phyloP scores from a whole-genome alignment of 2,797 vertebrate genomes.

The Eospalax fontanierii region DNA sequence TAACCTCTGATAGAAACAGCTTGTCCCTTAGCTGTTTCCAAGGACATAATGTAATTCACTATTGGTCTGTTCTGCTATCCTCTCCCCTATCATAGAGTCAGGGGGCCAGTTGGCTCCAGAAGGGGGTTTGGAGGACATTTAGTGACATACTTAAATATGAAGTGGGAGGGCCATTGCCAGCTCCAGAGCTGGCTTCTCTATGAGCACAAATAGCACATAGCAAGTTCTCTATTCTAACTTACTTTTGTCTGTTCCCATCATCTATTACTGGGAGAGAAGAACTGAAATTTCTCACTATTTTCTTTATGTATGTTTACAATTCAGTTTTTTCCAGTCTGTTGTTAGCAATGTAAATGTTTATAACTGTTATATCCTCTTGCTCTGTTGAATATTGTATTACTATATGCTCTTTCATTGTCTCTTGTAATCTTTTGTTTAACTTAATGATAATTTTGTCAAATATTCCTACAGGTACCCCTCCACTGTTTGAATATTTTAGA shows the following conservation, averaged over 20 bases:
- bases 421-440: neutral
- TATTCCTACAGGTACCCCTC: neutral
- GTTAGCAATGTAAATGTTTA: slow-evolving; percentile 10
- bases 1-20: too few species aligned
- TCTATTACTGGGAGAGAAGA: neutral
- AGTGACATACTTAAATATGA: too few species aligned
- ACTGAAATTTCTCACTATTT: neutral
- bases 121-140: too few species aligned
- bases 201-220: too few species aligned
- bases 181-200: too few species aligned
- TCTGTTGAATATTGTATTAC: slow-evolving; percentile 35
- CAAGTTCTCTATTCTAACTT: neutral
- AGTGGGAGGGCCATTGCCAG: too few species aligned
- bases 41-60: too few species aligned
- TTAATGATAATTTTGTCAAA: neutral
- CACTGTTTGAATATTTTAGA: neutral
- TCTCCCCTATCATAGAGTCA: too few species aligned
- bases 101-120: too few species aligned
- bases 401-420: neutral
- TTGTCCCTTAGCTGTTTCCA: too few species aligned
- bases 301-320: neutral
- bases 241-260: neutral
- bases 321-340: neutral
- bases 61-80: too few species aligned
- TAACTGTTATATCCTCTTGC: neutral